phyloP scores from a whole-genome alignment of 1,140 invertebrate genomes.

The honey bee (Apis mellifera) region Amel_HAv3.1 CM009936.2:1797501-1798000 shows the following conservation, averaged over 20 bases:
- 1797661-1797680: too few relatives aligned
- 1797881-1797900: neutral
- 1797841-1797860: constrained; percentile 10
- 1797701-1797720: too few relatives aligned
- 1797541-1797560: too few relatives aligned
- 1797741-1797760: too few relatives aligned
- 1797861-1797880: neutral
- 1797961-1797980: constrained; percentile 14
- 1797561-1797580: too few relatives aligned
- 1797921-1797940: constrained; percentile 24
- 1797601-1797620: too few relatives aligned
- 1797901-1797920: neutral
- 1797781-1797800: constrained; percentile 13
- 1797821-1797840: neutral
- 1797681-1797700: neutral
- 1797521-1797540: too few relatives aligned
- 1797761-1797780: neutral
- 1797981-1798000: neutral
- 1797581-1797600: too few relatives aligned
- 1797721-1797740: too few relatives aligned
- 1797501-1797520: too few relatives aligned
- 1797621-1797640: too few relatives aligned
- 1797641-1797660: too few relatives aligned
- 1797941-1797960: constrained; percentile 38
- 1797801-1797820: neutral